A percentile compares a stretch with the other conserved stretches of the same genome.
Evolutionary conservation across 2,113 vertebrate genomes (phyloP).

Genomic region (Neomonachus schauinslandi): DNA sequence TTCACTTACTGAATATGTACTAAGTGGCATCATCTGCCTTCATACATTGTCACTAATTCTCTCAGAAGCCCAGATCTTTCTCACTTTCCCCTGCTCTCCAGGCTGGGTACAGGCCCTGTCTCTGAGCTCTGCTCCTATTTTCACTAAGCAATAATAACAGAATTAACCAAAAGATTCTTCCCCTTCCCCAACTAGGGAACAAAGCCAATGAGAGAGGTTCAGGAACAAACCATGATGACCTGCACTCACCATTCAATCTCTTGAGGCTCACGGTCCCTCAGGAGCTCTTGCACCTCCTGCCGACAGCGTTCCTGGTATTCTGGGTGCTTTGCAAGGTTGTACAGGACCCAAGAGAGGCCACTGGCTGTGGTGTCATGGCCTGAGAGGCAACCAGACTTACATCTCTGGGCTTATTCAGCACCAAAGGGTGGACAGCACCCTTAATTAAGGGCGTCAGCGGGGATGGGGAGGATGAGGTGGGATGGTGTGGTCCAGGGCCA

Average conservation of each 20-base stretch:
- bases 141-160: neutral
- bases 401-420: neutral
- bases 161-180: neutral
- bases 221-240: neutral
- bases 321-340: slow-evolving; percentile 76
- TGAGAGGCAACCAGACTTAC: neutral
- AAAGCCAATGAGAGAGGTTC: neutral
- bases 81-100: neutral
- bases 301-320: slow-evolving; percentile 79
- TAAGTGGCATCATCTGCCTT: neutral
- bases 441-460: neutral
- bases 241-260: slow-evolving; percentile 77
- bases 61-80: neutral
- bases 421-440: neutral
- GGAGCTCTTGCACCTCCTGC: slow-evolving; percentile 73
- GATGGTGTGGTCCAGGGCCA: neutral
- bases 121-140: neutral
- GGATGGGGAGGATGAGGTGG: too few species aligned
- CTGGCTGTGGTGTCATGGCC: slow-evolving; percentile 82
- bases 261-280: slow-evolving; percentile 61
- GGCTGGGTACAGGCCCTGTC: neutral
- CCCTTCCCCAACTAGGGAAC: neutral
- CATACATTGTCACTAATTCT: neutral
- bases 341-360: slow-evolving; percentile 78
- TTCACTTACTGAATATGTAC: neutral